Evolutionary conservation across 2,888 invertebrate species (phyloP).

Genomic region (Protodeltote pygarga): DNA sequence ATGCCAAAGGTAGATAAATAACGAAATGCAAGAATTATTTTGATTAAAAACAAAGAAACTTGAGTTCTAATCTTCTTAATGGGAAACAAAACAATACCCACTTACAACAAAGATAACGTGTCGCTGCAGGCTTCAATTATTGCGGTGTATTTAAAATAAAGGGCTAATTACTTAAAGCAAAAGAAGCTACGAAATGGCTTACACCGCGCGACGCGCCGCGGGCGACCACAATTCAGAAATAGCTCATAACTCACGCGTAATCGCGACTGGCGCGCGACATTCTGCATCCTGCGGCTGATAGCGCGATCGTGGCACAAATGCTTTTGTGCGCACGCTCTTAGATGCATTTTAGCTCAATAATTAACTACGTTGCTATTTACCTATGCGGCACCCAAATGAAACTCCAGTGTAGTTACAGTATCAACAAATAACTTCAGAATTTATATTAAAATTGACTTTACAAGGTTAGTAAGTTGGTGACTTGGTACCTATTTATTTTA

Average conservation of each 20-base stretch:
- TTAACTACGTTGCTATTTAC: constrained; percentile 56
- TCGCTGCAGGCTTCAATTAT: constrained; percentile 36
- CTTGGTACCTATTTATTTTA: constrained; percentile 13
- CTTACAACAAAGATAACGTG: constrained; percentile 25
- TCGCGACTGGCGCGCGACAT: constrained; percentile 66
- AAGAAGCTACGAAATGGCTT: constrained; percentile 47
- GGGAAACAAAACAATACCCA: constrained; percentile 4
- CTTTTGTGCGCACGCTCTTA: constrained; percentile 62
- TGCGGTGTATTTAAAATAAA: constrained; percentile 47
- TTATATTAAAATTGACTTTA: constrained; percentile 19
- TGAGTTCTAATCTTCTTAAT: background rate
- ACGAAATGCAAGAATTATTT: background rate
- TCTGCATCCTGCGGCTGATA: constrained; percentile 77
- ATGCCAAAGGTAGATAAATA: background rate
- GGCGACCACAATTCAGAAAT: constrained; percentile 69
- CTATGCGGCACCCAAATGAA: constrained; percentile 20
- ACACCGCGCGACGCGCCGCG: constrained; percentile 56
- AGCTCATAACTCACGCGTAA: constrained; percentile 79
- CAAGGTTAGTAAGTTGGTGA: constrained; percentile 28
- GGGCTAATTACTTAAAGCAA: constrained; percentile 50
- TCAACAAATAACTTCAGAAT: constrained; percentile 13
- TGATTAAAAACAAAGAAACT: background rate
- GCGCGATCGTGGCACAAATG: constrained; percentile 60
- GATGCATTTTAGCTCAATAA: constrained; percentile 64
- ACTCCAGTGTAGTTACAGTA: constrained; percentile 4